A percentile compares a stretch with the other conserved stretches of the same genome.
phyloP scores from a whole-genome alignment of 2,797 vertebrate genomes.

The Chanos chanos region DNA sequence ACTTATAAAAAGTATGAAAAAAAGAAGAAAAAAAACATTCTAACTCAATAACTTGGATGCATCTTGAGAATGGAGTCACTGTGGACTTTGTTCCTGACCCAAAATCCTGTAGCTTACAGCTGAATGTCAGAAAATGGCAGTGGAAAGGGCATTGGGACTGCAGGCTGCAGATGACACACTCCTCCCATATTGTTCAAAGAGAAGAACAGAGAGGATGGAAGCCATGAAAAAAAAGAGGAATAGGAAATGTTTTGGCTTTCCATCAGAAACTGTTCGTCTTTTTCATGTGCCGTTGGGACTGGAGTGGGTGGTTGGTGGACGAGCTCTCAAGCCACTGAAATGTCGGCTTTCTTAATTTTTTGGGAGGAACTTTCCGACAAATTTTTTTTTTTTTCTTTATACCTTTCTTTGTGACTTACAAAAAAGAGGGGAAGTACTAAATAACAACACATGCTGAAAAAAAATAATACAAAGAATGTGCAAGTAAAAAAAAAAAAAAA shows the following conservation, averaged over 20 bases:
- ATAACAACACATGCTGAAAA: constrained; percentile 25
- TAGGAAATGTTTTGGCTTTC: constrained; percentile 46
- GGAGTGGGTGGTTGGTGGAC: constrained; percentile 42
- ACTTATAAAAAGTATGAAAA: neutral
- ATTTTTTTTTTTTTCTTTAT: constrained; percentile 7
- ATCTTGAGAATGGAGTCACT: neutral
- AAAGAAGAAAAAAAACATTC: neutral
- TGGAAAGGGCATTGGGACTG: neutral
- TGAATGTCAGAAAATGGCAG: constrained; percentile 9
- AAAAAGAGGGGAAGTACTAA: constrained; percentile 18
- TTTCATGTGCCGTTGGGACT: constrained; percentile 44
- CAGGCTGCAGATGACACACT: neutral
- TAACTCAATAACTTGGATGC: neutral
- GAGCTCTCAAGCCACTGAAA: constrained; percentile 32
- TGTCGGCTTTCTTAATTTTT: constrained; percentile 35
- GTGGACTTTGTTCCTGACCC: neutral
- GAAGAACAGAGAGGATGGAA: constrained; percentile 19
- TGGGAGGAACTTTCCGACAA: constrained; percentile 44
- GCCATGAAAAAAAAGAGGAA: constrained; percentile 27
- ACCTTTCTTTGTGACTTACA: constrained; percentile 25
- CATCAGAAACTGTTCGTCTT: constrained; percentile 45
- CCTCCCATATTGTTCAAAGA: constrained; percentile 23
- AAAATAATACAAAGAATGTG: constrained; percentile 15
- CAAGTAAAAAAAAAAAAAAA: constrained; percentile 3
- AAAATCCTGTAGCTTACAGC: constrained; percentile 27